Conservation (phyloP, 1,140 invertebrate genomes). For the Drosophila malerkotliana region DNA sequence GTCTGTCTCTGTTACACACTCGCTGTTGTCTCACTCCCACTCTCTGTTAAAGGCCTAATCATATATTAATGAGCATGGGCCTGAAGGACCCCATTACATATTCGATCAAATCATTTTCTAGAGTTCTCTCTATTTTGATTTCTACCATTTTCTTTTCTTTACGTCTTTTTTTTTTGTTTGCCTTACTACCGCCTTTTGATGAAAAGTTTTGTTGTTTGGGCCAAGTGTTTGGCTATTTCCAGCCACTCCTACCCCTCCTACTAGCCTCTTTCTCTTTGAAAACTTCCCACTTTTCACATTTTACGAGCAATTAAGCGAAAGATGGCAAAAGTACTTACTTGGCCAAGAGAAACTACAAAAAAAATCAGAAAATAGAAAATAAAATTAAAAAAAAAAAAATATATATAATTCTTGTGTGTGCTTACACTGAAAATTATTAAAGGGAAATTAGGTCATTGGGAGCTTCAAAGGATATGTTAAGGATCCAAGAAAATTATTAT, state of each 20-base stretch:
- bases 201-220: constrained; percentile 57
- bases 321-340: constrained; percentile 72
- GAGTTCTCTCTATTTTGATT: constrained; percentile 24
- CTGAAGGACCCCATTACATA: constrained; percentile 42
- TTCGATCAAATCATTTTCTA: constrained; percentile 51
- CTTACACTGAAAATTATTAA: constrained; percentile 20
- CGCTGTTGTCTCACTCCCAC: constrained; percentile 45
- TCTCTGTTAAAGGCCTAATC: constrained; percentile 43
- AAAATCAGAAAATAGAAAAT: constrained; percentile 12
- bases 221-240: constrained; percentile 36
- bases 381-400: neutral
- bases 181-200: constrained; percentile 23
- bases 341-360: constrained; percentile 33
- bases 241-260: neutral
- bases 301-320: constrained; percentile 79
- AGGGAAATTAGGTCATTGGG: constrained; percentile 9
- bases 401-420: constrained; percentile 6
- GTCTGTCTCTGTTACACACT: constrained; percentile 8
- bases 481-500: no score
- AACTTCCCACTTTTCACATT: constrained; percentile 60
- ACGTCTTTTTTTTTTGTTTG: constrained; percentile 9
- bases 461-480: neutral
- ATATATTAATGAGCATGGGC: constrained; percentile 72
- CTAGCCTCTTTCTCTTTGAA: constrained; percentile 22
- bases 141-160: constrained; percentile 4